Base-by-base conservation (phyloP, 2,113 vertebrate genomes). In the Phoenicopterus ruber region DNA sequence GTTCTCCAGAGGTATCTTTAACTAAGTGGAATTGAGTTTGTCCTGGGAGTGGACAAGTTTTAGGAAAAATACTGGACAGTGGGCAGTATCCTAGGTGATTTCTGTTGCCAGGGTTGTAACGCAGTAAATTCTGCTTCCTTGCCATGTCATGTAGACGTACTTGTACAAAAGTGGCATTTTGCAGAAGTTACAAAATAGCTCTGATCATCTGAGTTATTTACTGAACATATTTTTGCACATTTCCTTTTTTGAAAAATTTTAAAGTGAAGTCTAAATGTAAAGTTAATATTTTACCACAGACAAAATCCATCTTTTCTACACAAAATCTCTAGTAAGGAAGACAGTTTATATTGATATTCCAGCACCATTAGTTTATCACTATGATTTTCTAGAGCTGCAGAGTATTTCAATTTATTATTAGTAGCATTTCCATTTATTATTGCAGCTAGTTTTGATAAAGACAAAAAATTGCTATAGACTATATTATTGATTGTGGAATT, bases 341-440 rank as follows among this genome's bases (percentile, higher is more conserved):
- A 73, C 46, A 81, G 17, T 29, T 66, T 92, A 86, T 95, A 93
- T 86, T 94, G 82, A 83, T 95, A 93, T 95, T 95, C 76, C 66
- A 86, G 69, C 59, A 81, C 42, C 38, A 66, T 96, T 97, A 84
- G 70, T 97, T 98, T 98, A 96, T 97, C 92, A 89, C 18, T 83
- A 19, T 94, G 88, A 91, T 79, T 93, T 96, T 92, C 93, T 85
- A 63, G 62, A 86, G 26, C 67, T 93, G 93, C 44, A 92, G 76
- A 90, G 13, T 94, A 85, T 93, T 97, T 87, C 36, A 93, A 31
- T 97, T 94, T 93, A 66, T 73, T 96, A 66, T 7, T 93, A 70
- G 21, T 63, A 93, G 77, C 90, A 91, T 96, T 98, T 97, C 90
- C 91, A 96, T 97, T 97, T 97, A 88, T 97, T 97, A 94, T 89